A percentile compares a stretch with the other conserved stretches of the same genome.
Evolutionary conservation across 2,888 invertebrate species (phyloP).

Genomic region (Drosophila mercatorum): DNA sequence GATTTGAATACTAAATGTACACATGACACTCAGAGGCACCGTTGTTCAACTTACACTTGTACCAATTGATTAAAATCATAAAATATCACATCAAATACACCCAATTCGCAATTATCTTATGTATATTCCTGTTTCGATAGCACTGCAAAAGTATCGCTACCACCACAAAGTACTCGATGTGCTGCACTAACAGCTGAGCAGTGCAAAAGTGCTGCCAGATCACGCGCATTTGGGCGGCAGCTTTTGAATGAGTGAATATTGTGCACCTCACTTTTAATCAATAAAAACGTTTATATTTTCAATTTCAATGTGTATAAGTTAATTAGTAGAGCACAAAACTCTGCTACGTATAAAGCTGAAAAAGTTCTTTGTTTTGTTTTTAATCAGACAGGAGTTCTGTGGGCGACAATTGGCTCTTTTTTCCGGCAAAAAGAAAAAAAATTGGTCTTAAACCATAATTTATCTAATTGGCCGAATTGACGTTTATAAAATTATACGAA

Average conservation of each 20-base stretch:
- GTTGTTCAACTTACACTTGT: not conserved
- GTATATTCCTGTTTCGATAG: not conserved
- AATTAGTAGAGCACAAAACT: constrained; percentile 45
- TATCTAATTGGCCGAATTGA: constrained; percentile 50
- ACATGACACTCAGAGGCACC: not conserved
- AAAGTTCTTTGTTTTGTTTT: constrained; percentile 17
- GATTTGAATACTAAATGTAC: constrained; percentile 17
- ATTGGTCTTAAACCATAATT: constrained; percentile 36
- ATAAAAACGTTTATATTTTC: constrained; percentile 78
- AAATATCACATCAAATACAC: too few species aligned
- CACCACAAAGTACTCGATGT: constrained; percentile 24
- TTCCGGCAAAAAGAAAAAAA: constrained; percentile 11
- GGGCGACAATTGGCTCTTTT: constrained; percentile 37
- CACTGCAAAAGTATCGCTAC: not conserved
- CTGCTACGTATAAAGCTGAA: constrained; percentile 44
- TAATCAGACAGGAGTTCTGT: constrained; percentile 22
- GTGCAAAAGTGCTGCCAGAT: constrained; percentile 24
- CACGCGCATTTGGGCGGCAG: not conserved
- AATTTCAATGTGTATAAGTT: constrained; percentile 56
- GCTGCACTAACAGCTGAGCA: constrained; percentile 27
- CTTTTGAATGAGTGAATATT: constrained; percentile 8
- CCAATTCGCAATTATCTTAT: not conserved
- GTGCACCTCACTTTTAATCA: constrained; percentile 41
- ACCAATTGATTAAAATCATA: too few species aligned
- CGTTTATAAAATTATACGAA: constrained; percentile 15